Conservation (phyloP, 1,140 invertebrate species). For the Bombus balteatus region DNA sequence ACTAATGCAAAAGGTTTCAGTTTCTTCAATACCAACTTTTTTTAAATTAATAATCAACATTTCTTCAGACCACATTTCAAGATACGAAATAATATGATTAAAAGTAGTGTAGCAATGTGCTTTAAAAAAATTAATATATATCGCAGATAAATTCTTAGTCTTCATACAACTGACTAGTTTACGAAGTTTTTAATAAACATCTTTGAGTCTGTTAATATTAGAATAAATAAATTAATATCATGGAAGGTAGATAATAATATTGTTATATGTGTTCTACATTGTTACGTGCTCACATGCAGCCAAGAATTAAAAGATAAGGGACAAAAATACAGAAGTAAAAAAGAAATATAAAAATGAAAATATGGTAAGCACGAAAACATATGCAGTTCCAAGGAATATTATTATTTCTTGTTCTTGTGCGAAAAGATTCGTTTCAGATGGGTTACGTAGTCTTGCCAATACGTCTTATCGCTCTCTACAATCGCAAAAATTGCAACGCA, state of each 20-base stretch:
- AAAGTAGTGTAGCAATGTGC: neutral
- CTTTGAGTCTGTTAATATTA: too few species aligned
- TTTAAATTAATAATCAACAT: too few species aligned
- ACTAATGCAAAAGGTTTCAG: neutral
- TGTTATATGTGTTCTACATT: too few species aligned
- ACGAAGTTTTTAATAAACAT: too few species aligned
- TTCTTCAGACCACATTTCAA: neutral
- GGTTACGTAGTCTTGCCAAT: neutral
- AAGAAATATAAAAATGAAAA: neutral
- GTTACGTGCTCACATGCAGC: too few species aligned
- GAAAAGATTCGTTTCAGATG: constrained; percentile 8
- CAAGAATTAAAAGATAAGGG: neutral
- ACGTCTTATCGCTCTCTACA: constrained; percentile 34
- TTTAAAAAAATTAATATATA: neutral
- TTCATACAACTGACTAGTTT: too few species aligned
- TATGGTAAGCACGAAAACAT: neutral
- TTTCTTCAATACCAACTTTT: neutral
- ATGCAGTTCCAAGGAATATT: neutral
- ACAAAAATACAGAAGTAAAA: neutral
- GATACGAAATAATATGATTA: neutral
- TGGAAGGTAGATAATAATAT: too few species aligned
- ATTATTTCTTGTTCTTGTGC: neutral
- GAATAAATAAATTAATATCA: too few species aligned
- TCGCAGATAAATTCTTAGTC: neutral
- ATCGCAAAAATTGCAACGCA: constrained; percentile 55